Conservation (phyloP, 2,888 invertebrate species). For the Xanthorhoe spadicearia region DNA sequence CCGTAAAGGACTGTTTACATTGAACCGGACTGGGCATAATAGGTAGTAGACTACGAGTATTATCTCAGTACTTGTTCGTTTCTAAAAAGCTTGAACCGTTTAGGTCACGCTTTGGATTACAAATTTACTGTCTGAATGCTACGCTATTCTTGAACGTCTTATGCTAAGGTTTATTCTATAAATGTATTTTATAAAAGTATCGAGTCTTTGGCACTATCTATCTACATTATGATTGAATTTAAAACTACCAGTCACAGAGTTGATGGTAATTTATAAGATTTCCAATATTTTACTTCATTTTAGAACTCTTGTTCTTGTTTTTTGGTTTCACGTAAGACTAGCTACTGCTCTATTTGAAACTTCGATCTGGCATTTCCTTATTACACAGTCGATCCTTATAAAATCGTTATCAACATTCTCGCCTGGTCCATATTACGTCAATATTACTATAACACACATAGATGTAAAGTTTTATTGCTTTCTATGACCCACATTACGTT, state of each 20-base stretch:
- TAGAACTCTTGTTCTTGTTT: too few species aligned
- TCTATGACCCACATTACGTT: constrained; percentile 56
- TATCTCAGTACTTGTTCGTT: neutral
- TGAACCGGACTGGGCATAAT: neutral
- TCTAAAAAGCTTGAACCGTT: too few species aligned
- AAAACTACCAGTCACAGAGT: too few species aligned
- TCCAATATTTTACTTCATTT: too few species aligned
- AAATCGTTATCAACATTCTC: constrained; percentile 32
- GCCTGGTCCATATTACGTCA: constrained; percentile 30
- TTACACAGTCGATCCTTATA: constrained; percentile 11
- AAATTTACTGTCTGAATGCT: too few species aligned
- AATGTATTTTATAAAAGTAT: too few species aligned
- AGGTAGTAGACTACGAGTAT: neutral
- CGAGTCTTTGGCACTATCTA: too few species aligned
- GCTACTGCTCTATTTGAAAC: neutral
- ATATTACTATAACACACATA: constrained; percentile 32
- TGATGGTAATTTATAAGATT: too few species aligned
- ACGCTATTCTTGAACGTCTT: too few species aligned
- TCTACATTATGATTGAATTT: too few species aligned
- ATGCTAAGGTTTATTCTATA: too few species aligned
- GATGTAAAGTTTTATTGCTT: constrained; percentile 46
- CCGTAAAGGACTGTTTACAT: constrained; percentile 26
- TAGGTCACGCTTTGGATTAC: too few species aligned
- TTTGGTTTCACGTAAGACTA: neutral
- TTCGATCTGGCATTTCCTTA: constrained; percentile 7